Evolutionary conservation across 2,888 invertebrate genomes (phyloP), one percentile per base, ranked within the genome.

Genomic region (Rotaria sp.): DNA sequence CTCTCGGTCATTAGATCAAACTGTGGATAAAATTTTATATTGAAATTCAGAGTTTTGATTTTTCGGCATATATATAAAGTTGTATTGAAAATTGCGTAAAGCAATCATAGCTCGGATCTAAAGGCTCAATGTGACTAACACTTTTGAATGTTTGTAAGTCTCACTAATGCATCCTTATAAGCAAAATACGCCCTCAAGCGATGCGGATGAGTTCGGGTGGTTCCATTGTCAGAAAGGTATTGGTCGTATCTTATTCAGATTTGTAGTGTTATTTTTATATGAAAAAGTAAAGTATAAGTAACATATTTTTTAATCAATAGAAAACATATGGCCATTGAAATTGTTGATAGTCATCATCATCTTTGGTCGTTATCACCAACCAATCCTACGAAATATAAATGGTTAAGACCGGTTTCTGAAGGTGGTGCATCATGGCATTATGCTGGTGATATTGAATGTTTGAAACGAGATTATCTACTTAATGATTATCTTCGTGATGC

Each of bases 311-410:
- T 59, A 8, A n/a, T 50, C 13, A 13, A 15, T 15, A 50, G n/a
- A 30, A 13, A 11, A 59, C 0, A 3, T 3, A 59, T 59, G 59
- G n/a, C 59, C n/a, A n/a, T 59, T 59, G 75, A 75, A 41, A 75
- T 75, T 26, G 75, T 75, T 41, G 75, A 75, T 41, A 41, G 75
- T 41, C 75, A 75, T 41, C 75, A 75, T 41, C 75, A 75, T 75
- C 26, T 75, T 24, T 75, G 75, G 75, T 38, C 24, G 2, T 41
- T 75, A 24, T 75, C 75, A 24, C 21, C 75, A 75, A 10, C 38
- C 1, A 75, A 75, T 41, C 59, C 11, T n/a, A n/a, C n/a, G 13
- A n/a, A 59, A 59, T 75, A 75, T 41, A 5, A 21, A 21, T 75
- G 75, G 75, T 26, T 75, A 3, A 5, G 21, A 11, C 41, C 75